phyloP scores from a whole-genome alignment of 2,888 invertebrate genomes.

The Euspilapteryx auroguttella region DNA sequence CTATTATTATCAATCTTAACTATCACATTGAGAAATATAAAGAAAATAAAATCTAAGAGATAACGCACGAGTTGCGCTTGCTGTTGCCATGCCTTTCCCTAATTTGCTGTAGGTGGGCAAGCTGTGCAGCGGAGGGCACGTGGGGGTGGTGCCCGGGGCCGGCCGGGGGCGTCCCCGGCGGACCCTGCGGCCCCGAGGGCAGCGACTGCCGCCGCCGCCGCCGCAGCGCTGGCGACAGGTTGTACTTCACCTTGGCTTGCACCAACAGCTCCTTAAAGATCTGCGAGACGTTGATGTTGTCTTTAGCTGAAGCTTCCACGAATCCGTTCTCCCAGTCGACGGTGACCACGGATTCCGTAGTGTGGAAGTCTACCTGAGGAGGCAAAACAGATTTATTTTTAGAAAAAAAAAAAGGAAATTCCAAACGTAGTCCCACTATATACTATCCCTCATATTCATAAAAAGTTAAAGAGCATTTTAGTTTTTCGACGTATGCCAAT shows the following conservation, averaged over 20 bases:
- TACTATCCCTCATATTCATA: too few relatives aligned
- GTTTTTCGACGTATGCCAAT: too few relatives aligned
- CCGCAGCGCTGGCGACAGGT: constrained; percentile 82
- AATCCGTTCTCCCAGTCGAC: constrained; percentile 94
- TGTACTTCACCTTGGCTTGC: constrained; percentile 89
- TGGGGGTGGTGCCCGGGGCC: constrained; percentile 58
- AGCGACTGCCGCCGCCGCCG: constrained; percentile 78
- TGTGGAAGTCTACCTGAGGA: constrained; percentile 75
- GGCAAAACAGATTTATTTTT: too few relatives aligned
- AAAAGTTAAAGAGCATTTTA: too few relatives aligned
- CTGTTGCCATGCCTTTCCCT: constrained; percentile 73
- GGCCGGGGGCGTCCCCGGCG: constrained; percentile 45
- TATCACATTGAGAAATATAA: too few relatives aligned
- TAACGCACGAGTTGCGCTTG: constrained; percentile 81
- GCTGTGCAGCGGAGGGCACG: constrained; percentile 78
- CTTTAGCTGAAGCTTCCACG: constrained; percentile 88
- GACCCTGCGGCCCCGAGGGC: constrained; percentile 65
- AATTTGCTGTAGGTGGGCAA: constrained; percentile 82
- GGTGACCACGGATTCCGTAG: constrained; percentile 81
- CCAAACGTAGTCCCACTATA: too few relatives aligned
- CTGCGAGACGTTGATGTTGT: constrained; percentile 78
- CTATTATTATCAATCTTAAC: too few relatives aligned
- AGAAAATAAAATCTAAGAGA: constrained; percentile 61
- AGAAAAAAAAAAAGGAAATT: too few relatives aligned
- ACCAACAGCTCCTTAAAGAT: constrained; percentile 86